These are phyloP conservation scores for Astyanax mexicanus DNA, from an alignment of 2,797 vertebrate genomes.

Conservation along the genomic window DNA sequence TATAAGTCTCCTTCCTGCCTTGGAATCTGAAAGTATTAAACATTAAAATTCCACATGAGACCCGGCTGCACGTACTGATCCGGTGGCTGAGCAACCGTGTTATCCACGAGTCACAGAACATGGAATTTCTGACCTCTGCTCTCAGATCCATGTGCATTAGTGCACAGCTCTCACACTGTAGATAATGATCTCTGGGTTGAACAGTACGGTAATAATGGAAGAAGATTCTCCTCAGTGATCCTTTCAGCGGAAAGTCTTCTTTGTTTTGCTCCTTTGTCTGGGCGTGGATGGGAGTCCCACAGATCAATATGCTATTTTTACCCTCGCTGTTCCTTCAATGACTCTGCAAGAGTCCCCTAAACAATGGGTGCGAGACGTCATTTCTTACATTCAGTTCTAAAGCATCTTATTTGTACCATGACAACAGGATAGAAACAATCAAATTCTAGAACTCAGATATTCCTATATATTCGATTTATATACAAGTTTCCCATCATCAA, in stretches of 20 bases:
- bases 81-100: neutral
- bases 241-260: neutral
- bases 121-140: neutral
- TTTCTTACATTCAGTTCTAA: neutral
- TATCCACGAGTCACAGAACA: slow-evolving; percentile 9
- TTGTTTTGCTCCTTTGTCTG: slow-evolving; percentile 11
- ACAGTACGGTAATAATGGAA: slow-evolving; percentile 8
- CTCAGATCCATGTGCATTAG: neutral
- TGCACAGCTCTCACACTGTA: neutral
- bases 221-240: slow-evolving; percentile 6
- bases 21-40: slow-evolving; percentile 4
- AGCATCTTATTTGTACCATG: neutral
- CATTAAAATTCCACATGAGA: slow-evolving; percentile 22
- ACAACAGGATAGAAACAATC: no score
- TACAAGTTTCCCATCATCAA: no score
- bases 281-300: neutral
- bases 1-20: neutral
- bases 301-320: slow-evolving; percentile 13
- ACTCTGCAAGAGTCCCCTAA: neutral
- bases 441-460: no score
- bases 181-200: slow-evolving; percentile 28
- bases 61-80: slow-evolving; percentile 29
- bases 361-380: neutral
- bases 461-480: no score
- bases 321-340: neutral